Base-by-base conservation (phyloP, 2,888 invertebrate genomes). In the Leucozona laternaria region DNA sequence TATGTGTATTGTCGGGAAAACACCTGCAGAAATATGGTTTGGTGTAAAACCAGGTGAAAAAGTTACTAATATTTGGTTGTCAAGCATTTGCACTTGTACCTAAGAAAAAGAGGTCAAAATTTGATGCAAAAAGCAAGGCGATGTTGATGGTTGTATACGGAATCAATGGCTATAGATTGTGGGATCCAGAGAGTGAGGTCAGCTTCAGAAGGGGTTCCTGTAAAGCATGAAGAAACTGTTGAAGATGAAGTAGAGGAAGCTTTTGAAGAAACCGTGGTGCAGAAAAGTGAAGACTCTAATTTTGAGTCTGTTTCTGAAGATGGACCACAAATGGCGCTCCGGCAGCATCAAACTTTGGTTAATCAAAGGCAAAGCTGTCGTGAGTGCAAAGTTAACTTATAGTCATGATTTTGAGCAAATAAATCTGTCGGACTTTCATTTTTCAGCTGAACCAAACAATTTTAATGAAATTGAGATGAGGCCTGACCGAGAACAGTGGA, bases 91-190 rank as follows among this genome's bases (percentile, higher is more conserved):
- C n/a, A 17, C 43, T 15, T 37, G 25, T 71, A 37, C 71, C 71
- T 15, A 53, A 53, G 11, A 40, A 55, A 40, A 40, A 31, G 22
- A 28, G 28, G 28, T 28, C 28, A 0, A 28, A 28, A 28, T 28
- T 28, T 28, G 28, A 28, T 28, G 70, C 43, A 10, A 72, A 58
- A 57, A 58, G 72, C 37, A 57, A 57, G 31, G 31, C 57, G 20
- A 57, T 58, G 72, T 48, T 72, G 43, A 58, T 72, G 72, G 72
- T 73, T 34, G 72, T 60, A 5, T 73, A 73, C 22, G 58, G 31
- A 60, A 45, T 45, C n/a, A 73, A 73, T 28, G 60, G 72, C n/a
- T 73, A 73, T 31, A 57, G 72, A 20, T 34, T 73, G 22, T 73
- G 72, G 72, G 72, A 60, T 15, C 15, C 45, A 25, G 45, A 45